Evolutionary conservation across 23 tunicate genomes (phyloP).

Genomic region (Trididemnum miniatum): DNA sequence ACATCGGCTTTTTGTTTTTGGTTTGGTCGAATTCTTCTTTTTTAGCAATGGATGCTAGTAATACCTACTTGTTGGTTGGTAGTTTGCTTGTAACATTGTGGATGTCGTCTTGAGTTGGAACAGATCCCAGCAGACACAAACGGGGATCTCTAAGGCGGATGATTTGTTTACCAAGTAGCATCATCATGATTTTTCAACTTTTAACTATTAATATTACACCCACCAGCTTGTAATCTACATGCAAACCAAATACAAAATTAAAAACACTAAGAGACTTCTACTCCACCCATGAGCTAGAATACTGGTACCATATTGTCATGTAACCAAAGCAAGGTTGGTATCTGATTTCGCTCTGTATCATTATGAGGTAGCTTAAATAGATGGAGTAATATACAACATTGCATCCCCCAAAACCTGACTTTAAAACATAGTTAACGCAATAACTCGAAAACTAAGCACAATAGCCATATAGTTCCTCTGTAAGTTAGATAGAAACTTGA

Average conservation of each 20-base stretch:
- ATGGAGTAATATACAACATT: not conserved
- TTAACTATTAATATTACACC: not conserved
- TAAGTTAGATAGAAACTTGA: conserved; percentile 17
- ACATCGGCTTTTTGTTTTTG: not conserved
- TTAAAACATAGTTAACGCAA: not conserved
- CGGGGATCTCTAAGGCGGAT: conserved; percentile 3
- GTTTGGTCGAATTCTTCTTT: not conserved
- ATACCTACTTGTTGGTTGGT: not conserved
- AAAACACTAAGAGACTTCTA: not conserved
- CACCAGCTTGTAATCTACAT: not conserved
- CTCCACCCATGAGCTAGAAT: not conserved
- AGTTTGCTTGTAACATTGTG: not conserved
- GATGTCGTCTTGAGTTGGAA: not conserved
- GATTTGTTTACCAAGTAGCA: not conserved
- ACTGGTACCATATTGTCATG: not conserved
- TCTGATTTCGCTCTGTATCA: not conserved
- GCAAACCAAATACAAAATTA: not conserved
- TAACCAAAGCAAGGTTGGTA: not conserved
- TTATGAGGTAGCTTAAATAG: not conserved
- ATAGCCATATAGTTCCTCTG: conserved; percentile 16
- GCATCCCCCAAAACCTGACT: not conserved
- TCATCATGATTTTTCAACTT: not conserved
- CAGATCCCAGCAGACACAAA: conserved; percentile 1
- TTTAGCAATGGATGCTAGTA: not conserved
- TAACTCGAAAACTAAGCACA: not conserved